Conservation (phyloP, 2,797 vertebrate genomes). For the Acomys russatus region DNA sequence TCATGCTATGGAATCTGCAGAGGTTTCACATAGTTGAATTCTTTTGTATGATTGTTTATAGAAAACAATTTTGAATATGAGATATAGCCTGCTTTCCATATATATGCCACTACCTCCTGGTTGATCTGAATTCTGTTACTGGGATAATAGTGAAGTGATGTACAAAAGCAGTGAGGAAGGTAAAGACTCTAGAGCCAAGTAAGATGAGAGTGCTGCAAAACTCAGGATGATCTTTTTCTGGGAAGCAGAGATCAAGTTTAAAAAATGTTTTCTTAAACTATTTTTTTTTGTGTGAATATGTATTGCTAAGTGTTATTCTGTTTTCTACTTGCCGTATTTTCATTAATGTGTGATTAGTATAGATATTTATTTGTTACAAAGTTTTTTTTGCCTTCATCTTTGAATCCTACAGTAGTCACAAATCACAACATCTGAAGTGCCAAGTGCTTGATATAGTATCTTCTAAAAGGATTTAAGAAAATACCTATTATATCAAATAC, state of each 20-base stretch:
- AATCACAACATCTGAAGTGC: slow-evolving; percentile 30
- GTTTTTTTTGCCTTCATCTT: slow-evolving; percentile 14
- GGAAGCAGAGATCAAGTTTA: slow-evolving; percentile 27
- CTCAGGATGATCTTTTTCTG: not conserved
- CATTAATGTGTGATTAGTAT: slow-evolving; percentile 15
- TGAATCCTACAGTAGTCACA: not conserved
- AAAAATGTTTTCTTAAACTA: slow-evolving; percentile 34
- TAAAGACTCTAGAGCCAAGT: not conserved
- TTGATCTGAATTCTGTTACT: slow-evolving; percentile 1
- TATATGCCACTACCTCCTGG: not conserved
- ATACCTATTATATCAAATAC: slow-evolving; percentile 86
- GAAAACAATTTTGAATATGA: slow-evolving; percentile 23
- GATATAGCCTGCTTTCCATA: not conserved
- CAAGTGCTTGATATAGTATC: not conserved
- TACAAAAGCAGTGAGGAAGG: not conserved
- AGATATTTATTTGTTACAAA: slow-evolving; percentile 51
- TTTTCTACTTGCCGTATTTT: slow-evolving; percentile 45
- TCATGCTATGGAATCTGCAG: slow-evolving; percentile 31
- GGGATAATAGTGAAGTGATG: not conserved
- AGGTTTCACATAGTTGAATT: slow-evolving; percentile 50
- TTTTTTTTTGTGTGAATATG: slow-evolving; percentile 48
- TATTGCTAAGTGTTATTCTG: slow-evolving; percentile 19
- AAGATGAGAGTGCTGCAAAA: not conserved
- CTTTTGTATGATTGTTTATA: slow-evolving; percentile 20
- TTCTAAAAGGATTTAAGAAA: slow-evolving; percentile 67